phyloP scores from a whole-genome alignment of 2,797 vertebrate genomes.

The Catamblyrhynchus diadema region DNA sequence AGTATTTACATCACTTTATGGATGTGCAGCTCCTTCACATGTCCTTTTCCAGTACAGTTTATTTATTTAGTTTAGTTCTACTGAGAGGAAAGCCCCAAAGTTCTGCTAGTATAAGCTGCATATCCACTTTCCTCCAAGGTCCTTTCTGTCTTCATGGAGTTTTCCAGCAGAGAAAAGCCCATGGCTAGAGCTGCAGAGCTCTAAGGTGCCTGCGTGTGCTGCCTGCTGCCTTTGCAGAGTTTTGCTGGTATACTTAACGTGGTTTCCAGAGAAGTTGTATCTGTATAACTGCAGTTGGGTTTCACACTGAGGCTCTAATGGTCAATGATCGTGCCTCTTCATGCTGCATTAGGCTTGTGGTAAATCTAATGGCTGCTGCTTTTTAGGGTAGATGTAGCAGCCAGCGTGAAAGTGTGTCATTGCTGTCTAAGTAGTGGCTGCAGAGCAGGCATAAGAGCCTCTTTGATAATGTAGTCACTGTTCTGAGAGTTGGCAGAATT shows the following conservation, averaged over 20 bases:
- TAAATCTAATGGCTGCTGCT: not conserved
- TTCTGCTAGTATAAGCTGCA: not conserved
- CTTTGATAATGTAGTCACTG: not conserved
- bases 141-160: not conserved
- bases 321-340: not conserved
- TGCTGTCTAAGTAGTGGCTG: not conserved
- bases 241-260: not conserved
- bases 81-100: rapidly evolving
- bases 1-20: not conserved
- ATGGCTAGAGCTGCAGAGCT: not conserved
- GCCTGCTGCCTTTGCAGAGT: not conserved
- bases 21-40: rapidly evolving
- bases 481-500: not conserved
- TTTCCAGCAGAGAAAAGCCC: not conserved
- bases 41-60: not conserved
- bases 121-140: not conserved
- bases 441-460: not conserved
- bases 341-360: not conserved
- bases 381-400: not conserved
- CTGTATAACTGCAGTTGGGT: not conserved
- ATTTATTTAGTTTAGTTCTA: not conserved
- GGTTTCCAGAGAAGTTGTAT: not conserved
- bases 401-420: not conserved
- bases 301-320: not conserved
- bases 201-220: rapidly evolving